Conservation (phyloP, 1,140 invertebrate species). For the Drosophila sp. region DNA sequence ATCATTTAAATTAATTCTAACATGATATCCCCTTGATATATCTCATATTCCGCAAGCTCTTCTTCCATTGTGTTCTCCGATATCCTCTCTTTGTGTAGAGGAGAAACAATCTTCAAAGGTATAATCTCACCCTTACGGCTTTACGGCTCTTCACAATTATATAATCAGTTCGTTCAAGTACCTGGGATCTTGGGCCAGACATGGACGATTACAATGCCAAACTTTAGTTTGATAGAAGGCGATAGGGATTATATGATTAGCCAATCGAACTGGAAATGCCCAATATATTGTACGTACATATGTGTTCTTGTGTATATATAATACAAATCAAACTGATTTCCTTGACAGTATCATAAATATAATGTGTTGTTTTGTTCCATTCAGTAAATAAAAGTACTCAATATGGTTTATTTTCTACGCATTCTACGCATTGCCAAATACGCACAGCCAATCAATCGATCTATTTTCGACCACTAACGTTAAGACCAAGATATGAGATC, state of each 20-base stretch:
- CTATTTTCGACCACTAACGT: not conserved
- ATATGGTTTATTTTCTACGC: not conserved
- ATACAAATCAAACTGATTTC: slow-evolving; percentile 2
- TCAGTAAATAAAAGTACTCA: slow-evolving; percentile 11
- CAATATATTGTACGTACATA: not conserved
- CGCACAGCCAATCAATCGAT: not conserved
- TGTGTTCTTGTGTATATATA: not conserved
- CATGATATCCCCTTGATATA: no score
- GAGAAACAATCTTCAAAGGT: no score
- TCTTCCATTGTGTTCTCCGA: no score
- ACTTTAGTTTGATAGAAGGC: slow-evolving; percentile 19
- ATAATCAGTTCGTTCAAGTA: not conserved
- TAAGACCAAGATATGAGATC: not conserved
- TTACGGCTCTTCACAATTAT: no score
- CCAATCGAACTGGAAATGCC: not conserved
- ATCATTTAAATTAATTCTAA: no score
- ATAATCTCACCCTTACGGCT: no score
- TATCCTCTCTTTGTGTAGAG: no score
- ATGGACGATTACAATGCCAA: slow-evolving; percentile 1
- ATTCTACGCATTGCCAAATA: slow-evolving; percentile 8
- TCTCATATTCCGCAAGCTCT: no score
- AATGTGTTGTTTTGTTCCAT: slow-evolving; percentile 4
- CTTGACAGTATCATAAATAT: not conserved
- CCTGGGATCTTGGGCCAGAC: not conserved
- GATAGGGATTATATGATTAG: slow-evolving; percentile 38